Base-by-base conservation (phyloP, 2,888 invertebrate genomes). In the Sepioteuthis lessoniana region DNA sequence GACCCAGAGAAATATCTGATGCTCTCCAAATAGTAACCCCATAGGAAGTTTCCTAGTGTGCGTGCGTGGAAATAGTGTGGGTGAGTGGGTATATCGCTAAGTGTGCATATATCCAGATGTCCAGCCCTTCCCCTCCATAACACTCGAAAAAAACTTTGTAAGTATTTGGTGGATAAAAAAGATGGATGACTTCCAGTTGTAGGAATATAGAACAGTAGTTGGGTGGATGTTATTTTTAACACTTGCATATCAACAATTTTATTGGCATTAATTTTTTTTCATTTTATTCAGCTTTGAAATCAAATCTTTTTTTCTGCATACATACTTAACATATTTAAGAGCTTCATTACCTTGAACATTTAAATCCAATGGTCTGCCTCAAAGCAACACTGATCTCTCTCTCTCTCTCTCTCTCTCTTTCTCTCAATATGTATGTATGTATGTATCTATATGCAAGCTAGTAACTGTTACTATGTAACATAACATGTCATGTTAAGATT, bases 161-260 rank as follows among this genome's bases (percentile, higher is more conserved):
- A 13, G 76, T 76, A 76, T 76, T 35, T 76, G 16, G 76, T 2
- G 76, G 76, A n/a, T 76, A n/a, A 76, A n/a, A 35, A 76, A 76
- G 76, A 76, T 76, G 76, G 76, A 76, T 76, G 76, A 76, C 76
- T 76, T 76, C 76, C 76, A 76, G n/a, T 76, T 76, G 76, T 76
- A 76, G 8, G n/a, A 13, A 8, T 60, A 60, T 28, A 76, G 8
- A 76, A 55, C 55, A 25, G 25, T 55, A 55, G 55, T 55, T 76
- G 16, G n/a, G 19, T 76, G n/a, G 1, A 76, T 76, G 35, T 76
- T 16, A 76, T 76, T 76, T 76, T 76, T 76, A 16, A n/a, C n/a
- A 16, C n/a, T 13, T 76, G 76, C n/a, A n/a, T 76, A 76, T n/a
- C 76, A n/a, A 31, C 76, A 76, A 76, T 76, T 76, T 35, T 16